Percentiles rank a stretch among this genome's conserved stretches.
Evolutionary conservation across 2,888 invertebrate genomes (phyloP).

Genomic region (Gerris lacustris): DNA sequence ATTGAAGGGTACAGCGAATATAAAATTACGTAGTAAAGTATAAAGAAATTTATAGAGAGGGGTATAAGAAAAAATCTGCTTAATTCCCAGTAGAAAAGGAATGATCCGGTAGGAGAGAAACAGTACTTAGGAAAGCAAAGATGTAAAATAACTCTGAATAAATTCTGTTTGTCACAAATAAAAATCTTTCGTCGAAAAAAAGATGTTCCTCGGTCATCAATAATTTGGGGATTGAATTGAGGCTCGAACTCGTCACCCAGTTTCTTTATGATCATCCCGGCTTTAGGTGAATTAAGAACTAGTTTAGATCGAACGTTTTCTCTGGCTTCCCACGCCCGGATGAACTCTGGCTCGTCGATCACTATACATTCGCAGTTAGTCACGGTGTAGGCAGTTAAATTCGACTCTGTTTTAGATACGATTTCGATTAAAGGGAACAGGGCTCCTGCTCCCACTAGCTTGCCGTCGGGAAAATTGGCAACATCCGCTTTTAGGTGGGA

Average conservation of each 20-base stretch:
- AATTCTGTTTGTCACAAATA: neutral
- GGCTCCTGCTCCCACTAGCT: neutral
- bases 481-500: neutral
- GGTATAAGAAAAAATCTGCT: neutral
- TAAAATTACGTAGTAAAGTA: neutral
- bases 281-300: neutral
- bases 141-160: neutral
- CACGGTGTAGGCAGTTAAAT: neutral
- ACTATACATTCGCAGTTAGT: conserved; percentile 8
- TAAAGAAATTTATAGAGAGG: neutral
- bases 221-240: neutral
- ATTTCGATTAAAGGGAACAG: neutral
- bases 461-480: conserved; percentile 1
- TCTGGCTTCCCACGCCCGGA: neutral
- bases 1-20: neutral
- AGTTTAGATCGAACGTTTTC: neutral
- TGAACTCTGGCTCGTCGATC: neutral
- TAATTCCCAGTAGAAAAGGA: conserved; percentile 9
- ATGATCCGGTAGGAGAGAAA: neutral
- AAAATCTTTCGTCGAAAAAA: neutral
- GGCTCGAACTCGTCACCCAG: neutral
- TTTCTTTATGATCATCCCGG: neutral
- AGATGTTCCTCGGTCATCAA: neutral
- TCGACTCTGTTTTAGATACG: neutral
- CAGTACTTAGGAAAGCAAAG: neutral